Evolutionary conservation across 2,113 vertebrate species (phyloP).

Genomic region (Halcyon malimbica): DNA sequence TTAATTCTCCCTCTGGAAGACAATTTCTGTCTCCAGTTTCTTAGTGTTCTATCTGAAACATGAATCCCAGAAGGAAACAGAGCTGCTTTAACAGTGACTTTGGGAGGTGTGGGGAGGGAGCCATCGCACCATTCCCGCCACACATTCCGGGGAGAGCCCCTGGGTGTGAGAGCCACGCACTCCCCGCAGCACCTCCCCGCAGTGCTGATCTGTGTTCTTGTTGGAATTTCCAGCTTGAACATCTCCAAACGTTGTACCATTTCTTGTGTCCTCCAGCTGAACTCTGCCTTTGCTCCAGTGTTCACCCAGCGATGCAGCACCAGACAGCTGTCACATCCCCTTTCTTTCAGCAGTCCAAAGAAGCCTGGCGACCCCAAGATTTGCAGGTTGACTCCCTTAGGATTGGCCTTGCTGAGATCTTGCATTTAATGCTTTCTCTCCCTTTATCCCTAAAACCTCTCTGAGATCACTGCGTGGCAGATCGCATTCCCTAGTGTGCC

Average conservation of each 20-base stretch:
- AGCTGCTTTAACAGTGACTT: background rate
- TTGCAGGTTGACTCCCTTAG: background rate
- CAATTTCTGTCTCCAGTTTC: background rate
- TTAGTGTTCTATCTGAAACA: background rate
- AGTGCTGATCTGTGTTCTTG: background rate
- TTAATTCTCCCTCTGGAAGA: background rate
- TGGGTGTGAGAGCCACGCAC: background rate
- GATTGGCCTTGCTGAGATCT: background rate
- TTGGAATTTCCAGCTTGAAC: background rate
- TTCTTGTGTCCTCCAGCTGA: background rate
- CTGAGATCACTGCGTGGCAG: background rate
- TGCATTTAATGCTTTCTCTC: background rate
- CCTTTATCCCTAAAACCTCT: background rate
- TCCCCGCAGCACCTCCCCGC: background rate
- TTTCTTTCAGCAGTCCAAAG: background rate
- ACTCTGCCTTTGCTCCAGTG: background rate
- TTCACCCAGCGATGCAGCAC: background rate
- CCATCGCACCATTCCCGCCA: background rate
- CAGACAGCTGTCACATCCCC: background rate
- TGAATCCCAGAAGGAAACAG: background rate
- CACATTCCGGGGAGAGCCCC: background rate
- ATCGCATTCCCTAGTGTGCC: background rate
- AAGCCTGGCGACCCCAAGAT: background rate
- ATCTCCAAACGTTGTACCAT: background rate
- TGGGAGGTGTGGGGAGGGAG: background rate